phyloP scores from a whole-genome alignment of 2,888 invertebrate genomes.

The Phasia obesa region DNA sequence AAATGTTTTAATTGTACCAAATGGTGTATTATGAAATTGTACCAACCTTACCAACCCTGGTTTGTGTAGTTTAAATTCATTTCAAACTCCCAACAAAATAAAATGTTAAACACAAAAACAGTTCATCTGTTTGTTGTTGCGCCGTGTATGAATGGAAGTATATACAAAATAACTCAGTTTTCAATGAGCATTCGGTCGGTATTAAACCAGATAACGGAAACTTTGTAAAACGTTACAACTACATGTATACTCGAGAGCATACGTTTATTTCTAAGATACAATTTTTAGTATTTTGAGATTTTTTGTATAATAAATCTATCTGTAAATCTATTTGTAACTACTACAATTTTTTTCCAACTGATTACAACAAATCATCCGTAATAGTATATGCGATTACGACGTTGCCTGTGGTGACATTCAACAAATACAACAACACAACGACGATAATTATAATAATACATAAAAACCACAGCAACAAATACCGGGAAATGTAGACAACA shows the following conservation, averaged over 20 bases:
- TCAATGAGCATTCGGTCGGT: conserved; percentile 57
- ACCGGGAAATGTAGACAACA: conserved; percentile 61
- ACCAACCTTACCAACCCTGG: too few species aligned
- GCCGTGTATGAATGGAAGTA: conserved; percentile 37
- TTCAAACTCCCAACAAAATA: conserved; percentile 44
- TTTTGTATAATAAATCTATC: conserved; percentile 40
- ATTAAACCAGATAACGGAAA: conserved; percentile 44
- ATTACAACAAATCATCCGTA: conserved; percentile 23
- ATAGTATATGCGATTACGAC: conserved; percentile 12
- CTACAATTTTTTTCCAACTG: conserved; percentile 19
- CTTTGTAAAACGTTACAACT: conserved; percentile 7
- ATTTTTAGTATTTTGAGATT: conserved; percentile 25
- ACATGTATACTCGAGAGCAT: conserved; percentile 14
- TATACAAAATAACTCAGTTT: conserved; percentile 51
- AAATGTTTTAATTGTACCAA: too few species aligned
- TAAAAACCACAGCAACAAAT: conserved; percentile 62
- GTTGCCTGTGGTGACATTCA: conserved; percentile 70
- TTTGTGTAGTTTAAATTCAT: background rate
- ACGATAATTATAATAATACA: conserved; percentile 46
- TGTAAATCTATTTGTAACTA: conserved; percentile 26
- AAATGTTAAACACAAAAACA: conserved; percentile 1
- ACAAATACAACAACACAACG: conserved; percentile 53
- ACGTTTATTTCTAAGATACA: conserved; percentile 8
- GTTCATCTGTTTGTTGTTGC: conserved; percentile 15
- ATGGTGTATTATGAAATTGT: too few species aligned